Conservation (phyloP, 2,113 vertebrate species). For the Colinus virginianus region DNA sequence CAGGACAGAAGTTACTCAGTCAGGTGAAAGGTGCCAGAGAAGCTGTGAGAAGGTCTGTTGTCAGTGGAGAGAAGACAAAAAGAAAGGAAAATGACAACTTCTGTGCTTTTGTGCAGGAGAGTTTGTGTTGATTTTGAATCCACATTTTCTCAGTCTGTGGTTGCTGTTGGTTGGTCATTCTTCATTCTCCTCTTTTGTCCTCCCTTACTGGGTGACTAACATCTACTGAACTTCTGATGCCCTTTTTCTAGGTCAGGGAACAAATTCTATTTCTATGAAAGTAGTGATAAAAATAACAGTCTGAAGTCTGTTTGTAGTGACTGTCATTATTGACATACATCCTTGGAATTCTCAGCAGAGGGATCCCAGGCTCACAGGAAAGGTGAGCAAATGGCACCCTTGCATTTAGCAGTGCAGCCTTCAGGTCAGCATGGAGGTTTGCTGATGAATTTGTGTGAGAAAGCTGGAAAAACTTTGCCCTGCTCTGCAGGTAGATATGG, state of each 20-base stretch:
- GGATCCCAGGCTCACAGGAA: neutral
- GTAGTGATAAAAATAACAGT: neutral
- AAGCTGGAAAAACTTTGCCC: neutral
- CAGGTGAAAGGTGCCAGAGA: neutral
- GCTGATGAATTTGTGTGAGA: neutral
- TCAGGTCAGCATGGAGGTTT: neutral
- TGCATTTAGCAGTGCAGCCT: neutral
- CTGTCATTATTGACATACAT: neutral
- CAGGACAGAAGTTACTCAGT: neutral
- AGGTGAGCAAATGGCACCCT: neutral
- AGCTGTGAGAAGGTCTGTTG: neutral
- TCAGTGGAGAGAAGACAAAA: neutral
- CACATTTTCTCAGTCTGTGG: neutral
- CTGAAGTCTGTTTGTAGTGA: neutral
- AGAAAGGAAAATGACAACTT: neutral
- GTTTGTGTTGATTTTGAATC: neutral
- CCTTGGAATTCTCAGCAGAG: neutral
- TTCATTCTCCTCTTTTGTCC: neutral
- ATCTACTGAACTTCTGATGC: neutral
- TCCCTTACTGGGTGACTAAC: neutral
- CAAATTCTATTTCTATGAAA: neutral
- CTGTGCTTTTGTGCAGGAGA: neutral
- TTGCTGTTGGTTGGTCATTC: accelerated
- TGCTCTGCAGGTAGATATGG: neutral
- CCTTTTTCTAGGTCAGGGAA: neutral